phyloP scores from a whole-genome alignment of 2,113 vertebrate genomes.

The Canis aureus region DNA sequence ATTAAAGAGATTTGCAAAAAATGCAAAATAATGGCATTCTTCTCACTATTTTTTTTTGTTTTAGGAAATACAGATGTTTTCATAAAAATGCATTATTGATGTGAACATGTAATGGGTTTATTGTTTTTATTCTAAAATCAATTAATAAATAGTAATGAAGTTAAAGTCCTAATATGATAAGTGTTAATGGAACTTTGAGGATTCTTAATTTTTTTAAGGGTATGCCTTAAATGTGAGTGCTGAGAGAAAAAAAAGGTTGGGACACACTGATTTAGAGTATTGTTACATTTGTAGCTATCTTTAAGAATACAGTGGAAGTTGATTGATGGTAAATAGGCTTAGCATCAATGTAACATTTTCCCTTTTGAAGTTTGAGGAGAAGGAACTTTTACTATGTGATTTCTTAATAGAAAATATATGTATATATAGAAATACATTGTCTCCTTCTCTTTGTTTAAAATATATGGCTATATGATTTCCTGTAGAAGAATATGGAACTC shows the following conservation, averaged over 20 bases:
- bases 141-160: not conserved
- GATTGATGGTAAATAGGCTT: not conserved
- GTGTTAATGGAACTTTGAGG: not conserved
- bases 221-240: not conserved
- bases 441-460: not conserved
- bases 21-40: not conserved
- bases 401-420: not conserved
- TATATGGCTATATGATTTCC: not conserved
- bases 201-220: not conserved
- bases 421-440: not conserved
- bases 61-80: not conserved
- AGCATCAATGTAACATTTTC: not conserved
- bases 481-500: not conserved
- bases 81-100: not conserved
- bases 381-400: slow-evolving; percentile 7
- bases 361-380: slow-evolving; percentile 33
- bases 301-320: not conserved
- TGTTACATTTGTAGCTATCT: not conserved
- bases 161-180: not conserved
- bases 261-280: not conserved
- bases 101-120: not conserved
- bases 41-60: not conserved
- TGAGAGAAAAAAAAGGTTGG: not conserved
- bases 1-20: slow-evolving; percentile 12
- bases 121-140: slow-evolving; percentile 52